Evolutionary conservation across 2,888 invertebrate genomes (phyloP).

Genomic region (Norana najaformis): DNA sequence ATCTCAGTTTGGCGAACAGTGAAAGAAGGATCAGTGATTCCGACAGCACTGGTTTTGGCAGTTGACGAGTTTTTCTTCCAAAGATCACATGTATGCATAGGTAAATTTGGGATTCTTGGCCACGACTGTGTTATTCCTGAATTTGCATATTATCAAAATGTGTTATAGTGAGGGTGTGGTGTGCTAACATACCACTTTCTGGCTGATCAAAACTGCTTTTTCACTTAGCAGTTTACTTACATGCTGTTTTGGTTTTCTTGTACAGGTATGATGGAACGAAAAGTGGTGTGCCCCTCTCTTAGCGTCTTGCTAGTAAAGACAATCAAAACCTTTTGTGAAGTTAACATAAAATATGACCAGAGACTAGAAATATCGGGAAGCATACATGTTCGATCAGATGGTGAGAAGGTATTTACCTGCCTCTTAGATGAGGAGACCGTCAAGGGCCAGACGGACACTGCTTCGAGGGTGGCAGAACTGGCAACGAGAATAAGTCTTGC

Average conservation of each 20-base stretch:
- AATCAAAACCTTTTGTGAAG: constrained; percentile 43
- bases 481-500: constrained; percentile 22
- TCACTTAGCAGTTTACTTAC: neutral
- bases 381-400: constrained; percentile 43
- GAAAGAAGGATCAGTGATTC: no score
- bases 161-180: no score
- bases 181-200: neutral
- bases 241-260: neutral
- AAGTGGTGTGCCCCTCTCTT: constrained; percentile 39
- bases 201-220: neutral
- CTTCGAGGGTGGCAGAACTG: constrained; percentile 19
- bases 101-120: no score
- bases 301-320: constrained; percentile 42
- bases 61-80: no score
- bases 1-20: no score
- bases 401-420: constrained; percentile 44
- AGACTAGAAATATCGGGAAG: constrained; percentile 43
- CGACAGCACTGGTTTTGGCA: no score
- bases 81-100: no score
- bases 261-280: constrained; percentile 29
- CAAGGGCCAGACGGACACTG: constrained; percentile 8
- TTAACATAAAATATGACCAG: constrained; percentile 40
- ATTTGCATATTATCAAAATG: no score
- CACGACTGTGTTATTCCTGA: no score
- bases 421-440: constrained; percentile 40